Conservation (phyloP, 1,140 invertebrate genomes). For the Holcopasites calliopsidis region DNA sequence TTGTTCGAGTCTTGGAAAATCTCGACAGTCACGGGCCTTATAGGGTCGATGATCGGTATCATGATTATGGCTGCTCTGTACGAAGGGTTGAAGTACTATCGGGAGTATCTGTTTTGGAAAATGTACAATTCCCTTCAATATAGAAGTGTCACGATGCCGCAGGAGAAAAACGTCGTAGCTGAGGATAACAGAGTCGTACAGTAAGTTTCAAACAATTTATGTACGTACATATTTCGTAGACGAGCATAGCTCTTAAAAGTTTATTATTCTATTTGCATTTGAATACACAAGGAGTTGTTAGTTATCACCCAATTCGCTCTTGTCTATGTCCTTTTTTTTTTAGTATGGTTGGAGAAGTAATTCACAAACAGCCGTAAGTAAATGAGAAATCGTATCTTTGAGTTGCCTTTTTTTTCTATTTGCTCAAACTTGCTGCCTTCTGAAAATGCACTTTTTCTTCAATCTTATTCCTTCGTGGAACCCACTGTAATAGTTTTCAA, state of each 20-base stretch:
- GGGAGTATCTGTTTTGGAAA: slow-evolving; percentile 91
- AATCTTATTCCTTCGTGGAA: not conserved
- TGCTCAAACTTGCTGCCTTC: not conserved
- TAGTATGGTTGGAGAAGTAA: slow-evolving; percentile 85
- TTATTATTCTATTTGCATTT: not conserved
- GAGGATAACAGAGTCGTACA: slow-evolving; percentile 87
- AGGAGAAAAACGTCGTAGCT: slow-evolving; percentile 83
- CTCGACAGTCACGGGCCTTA: slow-evolving; percentile 85
- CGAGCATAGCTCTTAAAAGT: not conserved
- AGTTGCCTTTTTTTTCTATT: not conserved
- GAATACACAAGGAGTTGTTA: not conserved
- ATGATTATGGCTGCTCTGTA: slow-evolving; percentile 92
- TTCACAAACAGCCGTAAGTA: slow-evolving; percentile 88
- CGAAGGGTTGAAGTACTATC: slow-evolving; percentile 95
- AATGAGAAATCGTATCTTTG: slow-evolving; percentile 5
- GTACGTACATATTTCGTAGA: not conserved
- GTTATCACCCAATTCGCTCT: slow-evolving; percentile 22
- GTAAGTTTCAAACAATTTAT: slow-evolving; percentile 78
- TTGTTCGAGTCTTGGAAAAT: slow-evolving; percentile 91
- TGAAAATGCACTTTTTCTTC: not conserved
- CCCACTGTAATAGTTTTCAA: no score
- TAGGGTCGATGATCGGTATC: slow-evolving; percentile 92
- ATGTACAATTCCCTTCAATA: slow-evolving; percentile 86
- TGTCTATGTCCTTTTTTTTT: slow-evolving; percentile 69
- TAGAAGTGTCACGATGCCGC: slow-evolving; percentile 86